Base-by-base conservation (phyloP, 2,797 vertebrate species). In the Sphenopsis melanotis region DNA sequence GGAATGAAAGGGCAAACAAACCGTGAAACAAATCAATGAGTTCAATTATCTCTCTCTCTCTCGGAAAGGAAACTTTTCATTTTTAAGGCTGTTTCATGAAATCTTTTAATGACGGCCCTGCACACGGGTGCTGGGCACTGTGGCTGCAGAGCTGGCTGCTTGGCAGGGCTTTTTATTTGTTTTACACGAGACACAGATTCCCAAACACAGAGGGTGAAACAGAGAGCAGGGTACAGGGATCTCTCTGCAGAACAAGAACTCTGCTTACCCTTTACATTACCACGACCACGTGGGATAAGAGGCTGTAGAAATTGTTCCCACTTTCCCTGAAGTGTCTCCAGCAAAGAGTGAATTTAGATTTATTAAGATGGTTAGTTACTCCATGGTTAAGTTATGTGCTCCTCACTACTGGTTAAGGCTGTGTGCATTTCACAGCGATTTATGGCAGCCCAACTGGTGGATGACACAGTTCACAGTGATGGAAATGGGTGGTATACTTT, bases 1-100 rank as follows among this genome's bases (percentile, higher is more conserved):
- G 96, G 97, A 98, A 98, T 91, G 97, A 98, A 98, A 98, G 97
- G 97, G 96, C 97, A 98, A 98, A 98, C 97, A 98, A 98, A 97
- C 97, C 96, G 75, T 95, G 97, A 98, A 98, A 97, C 96, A 98
- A 98, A 98, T 98, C 97, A 97, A 98, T 98, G 97, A 96, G 97
- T 97, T 98, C 98, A 97, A 98, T 98, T 98, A 98, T 97, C 97
- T 95, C 90, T 90, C 96, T 95, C 64, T 74, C 92, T 94, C 91
- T 93, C 76, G 44, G 96, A 95, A 68, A 97, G 98, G 96, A 98
- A 98, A 96, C 96, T 97, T 97, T 96, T 96, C 96, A 97, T 97
- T 98, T 96, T 94, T 91, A 94, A 96, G 93, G 95, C 95, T 91
- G 94, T 89, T 96, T 97, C 95, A 92, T 90, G 83, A 95, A 96